Conservation (phyloP, 2,888 invertebrate species). For the Polydrusus pterygomalis region DNA sequence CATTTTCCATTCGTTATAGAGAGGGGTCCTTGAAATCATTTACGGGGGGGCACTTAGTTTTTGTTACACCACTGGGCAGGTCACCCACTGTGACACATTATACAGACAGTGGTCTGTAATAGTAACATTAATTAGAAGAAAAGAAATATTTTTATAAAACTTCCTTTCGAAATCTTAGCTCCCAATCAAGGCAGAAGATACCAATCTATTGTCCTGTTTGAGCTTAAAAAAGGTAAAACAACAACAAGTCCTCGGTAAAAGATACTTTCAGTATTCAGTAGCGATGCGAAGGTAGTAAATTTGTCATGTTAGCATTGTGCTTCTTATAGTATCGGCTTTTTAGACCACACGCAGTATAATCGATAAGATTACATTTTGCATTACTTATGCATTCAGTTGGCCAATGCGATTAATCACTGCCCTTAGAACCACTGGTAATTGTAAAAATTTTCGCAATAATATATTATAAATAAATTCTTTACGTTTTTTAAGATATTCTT, state of each 20-base stretch:
- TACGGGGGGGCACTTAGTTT: too few relatives aligned
- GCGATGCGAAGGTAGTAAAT: slow-evolving; percentile 28
- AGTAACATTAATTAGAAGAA: too few relatives aligned
- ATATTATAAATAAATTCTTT: too few relatives aligned
- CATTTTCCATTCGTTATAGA: too few relatives aligned
- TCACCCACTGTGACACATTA: too few relatives aligned
- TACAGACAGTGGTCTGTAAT: too few relatives aligned
- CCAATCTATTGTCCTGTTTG: slow-evolving; percentile 3
- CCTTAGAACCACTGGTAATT: background rate
- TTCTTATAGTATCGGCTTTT: slow-evolving; percentile 35
- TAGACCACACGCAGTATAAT: slow-evolving; percentile 46
- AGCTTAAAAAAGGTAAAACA: slow-evolving; percentile 14
- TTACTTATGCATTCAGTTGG: slow-evolving; percentile 40
- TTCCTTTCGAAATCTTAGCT: background rate
- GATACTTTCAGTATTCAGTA: slow-evolving; percentile 7
- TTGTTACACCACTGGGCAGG: too few relatives aligned
- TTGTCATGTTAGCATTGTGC: slow-evolving; percentile 42
- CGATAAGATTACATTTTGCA: slow-evolving; percentile 28
- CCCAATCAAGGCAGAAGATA: slow-evolving; percentile 1
- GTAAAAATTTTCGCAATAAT: background rate
- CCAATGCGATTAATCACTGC: slow-evolving; percentile 35
- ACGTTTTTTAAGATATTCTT: too few relatives aligned
- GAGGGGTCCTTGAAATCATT: too few relatives aligned
- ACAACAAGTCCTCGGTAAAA: slow-evolving; percentile 17
- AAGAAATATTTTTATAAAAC: too few relatives aligned